Conservation (phyloP, 2,888 invertebrate genomes). For the Graphium colonna region DNA sequence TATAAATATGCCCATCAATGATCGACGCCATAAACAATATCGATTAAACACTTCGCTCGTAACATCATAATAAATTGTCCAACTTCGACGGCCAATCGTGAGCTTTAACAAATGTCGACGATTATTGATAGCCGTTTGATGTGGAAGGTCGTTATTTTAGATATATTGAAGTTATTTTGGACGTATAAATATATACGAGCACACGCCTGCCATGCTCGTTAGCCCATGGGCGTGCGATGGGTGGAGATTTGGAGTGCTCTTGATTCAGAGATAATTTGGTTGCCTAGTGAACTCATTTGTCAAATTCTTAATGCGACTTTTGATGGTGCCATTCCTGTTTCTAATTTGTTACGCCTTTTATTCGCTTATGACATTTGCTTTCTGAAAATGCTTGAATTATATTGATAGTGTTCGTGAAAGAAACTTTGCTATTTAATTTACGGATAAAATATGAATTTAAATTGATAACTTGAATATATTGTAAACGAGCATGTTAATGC, state of each 20-base stretch:
- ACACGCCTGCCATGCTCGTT: constrained; percentile 15
- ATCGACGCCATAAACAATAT: background rate
- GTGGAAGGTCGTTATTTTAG: constrained; percentile 15
- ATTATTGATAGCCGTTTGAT: constrained; percentile 9
- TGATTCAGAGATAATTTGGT: constrained; percentile 40
- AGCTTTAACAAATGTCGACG: constrained; percentile 2
- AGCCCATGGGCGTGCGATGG: constrained; percentile 17
- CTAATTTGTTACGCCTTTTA: background rate
- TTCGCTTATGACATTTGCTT: background rate
- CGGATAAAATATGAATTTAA: background rate
- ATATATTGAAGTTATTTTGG: constrained; percentile 19
- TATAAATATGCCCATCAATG: background rate
- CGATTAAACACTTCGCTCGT: background rate
- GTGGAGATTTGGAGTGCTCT: constrained; percentile 34
- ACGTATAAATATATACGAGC: constrained; percentile 6
- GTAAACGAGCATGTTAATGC: no score
- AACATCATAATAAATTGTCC: constrained; percentile 3
- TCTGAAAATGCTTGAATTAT: no score
- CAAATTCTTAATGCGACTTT: constrained; percentile 10
- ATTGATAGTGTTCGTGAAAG: no score
- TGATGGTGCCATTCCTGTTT: background rate
- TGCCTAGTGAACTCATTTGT: constrained; percentile 30
- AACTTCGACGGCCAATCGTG: constrained; percentile 4
- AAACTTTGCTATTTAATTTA: background rate
- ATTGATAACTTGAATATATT: no score